These are phyloP conservation scores for Gari tellinella DNA, from an alignment of 2,888 invertebrate genomes.

Conservation along the genomic window DNA sequence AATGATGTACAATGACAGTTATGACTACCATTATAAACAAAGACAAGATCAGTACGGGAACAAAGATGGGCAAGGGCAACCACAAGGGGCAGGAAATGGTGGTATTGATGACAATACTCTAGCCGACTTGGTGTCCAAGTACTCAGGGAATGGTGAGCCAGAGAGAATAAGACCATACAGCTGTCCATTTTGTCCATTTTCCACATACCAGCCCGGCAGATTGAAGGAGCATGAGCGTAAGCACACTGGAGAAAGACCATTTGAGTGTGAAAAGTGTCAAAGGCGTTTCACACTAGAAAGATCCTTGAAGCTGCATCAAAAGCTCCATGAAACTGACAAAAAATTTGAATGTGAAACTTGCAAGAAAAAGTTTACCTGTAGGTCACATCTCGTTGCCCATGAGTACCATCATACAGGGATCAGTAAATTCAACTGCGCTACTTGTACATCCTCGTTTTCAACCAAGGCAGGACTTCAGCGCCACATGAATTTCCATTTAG, in stretches of 20 bases:
- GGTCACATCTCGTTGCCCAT: slow-evolving; percentile 7
- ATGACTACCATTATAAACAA: no score
- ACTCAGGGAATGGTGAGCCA: no score
- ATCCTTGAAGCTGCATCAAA: slow-evolving; percentile 6
- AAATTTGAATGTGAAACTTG: slow-evolving; percentile 3
- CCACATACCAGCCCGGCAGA: slow-evolving; percentile 2
- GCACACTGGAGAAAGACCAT: slow-evolving; percentile 15
- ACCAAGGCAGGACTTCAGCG: slow-evolving; percentile 10
- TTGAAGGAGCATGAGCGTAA: slow-evolving; percentile 9
- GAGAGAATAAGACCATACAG: background rate
- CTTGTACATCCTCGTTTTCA: slow-evolving; percentile 15
- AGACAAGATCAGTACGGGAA: no score
- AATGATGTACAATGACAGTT: no score
- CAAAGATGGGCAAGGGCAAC: background rate
- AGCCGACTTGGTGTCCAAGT: slow-evolving; percentile 4
- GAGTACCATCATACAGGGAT: slow-evolving; percentile 17
- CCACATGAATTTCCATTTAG: slow-evolving; percentile 15
- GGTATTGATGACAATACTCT: background rate
- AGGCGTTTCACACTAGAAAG: slow-evolving; percentile 1
- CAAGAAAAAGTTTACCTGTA: slow-evolving; percentile 8
- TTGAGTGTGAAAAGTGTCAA: slow-evolving; percentile 8
- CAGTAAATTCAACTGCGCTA: slow-evolving; percentile 13
- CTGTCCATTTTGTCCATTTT: slow-evolving; percentile 15
- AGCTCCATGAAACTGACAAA: slow-evolving; percentile 5
- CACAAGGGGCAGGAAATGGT: background rate